Evolutionary conservation across 2,113 vertebrate genomes (phyloP), one percentile per base, ranked within the genome.

Genomic region (Halichoeres trimaculatus): DNA sequence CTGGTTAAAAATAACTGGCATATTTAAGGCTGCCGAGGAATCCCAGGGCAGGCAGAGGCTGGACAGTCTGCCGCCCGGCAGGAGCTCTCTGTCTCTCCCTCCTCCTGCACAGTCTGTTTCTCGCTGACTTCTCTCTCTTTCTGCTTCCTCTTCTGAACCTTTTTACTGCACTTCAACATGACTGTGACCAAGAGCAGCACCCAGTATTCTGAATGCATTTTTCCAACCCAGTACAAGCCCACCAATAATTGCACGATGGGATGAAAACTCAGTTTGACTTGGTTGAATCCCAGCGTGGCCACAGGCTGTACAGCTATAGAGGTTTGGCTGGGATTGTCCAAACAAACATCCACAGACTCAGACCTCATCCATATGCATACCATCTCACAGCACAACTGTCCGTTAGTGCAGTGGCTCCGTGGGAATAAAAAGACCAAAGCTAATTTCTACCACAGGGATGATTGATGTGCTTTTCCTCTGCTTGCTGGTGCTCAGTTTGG

Each of bases 11-110:
- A 99, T 99, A 99, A 97, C 97, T 84, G 81, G 92, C 94, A 98
- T 99, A 99, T 99, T 98, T 99, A 99, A 99, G 95, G 95, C 93
- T 19, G 96, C 89, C 76, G 93, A 95, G 97, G 97, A 97, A 98
- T 98, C 98, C 97, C 98, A 94, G 93, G 54, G 45, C 93, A 96
- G 92, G 93, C 96, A 97, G 87, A 93, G 93, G 91, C 95, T 91
- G 95, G 94, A 95, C 95, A 95, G 95, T 87, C 66, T 88, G 85
- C 89, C 86, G 87, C 90, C 88, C 93, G 87, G 77, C 92, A 73
- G 82, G 68, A 80, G 91, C 87, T 89, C 63, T 40, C 45, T 20
- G 6, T n/a, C 43, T 45, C 43, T n/a, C 45, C n/a, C 71, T 72
- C 74, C 78, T 74, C 71, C 67, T 74, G 41, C 80, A 30, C 78